Percentiles rank a stretch among this genome's conserved stretches.
phyloP scores from a whole-genome alignment of 92 coral and sea anemone genomes.

The Chrysogorgia sp. region DNA sequence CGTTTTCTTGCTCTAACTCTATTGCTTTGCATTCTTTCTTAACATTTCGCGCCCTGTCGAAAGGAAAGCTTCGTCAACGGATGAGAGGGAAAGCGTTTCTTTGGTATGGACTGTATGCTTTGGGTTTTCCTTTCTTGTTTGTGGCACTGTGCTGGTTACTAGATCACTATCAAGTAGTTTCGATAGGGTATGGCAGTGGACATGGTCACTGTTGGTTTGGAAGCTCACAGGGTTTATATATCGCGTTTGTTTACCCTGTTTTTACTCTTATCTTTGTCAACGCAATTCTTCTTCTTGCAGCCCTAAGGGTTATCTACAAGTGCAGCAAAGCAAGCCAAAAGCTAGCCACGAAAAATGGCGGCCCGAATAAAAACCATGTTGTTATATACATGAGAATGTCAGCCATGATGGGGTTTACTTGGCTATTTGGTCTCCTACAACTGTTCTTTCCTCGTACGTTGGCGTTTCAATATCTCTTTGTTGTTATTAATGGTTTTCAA shows the following conservation, averaged over 20 bases:
- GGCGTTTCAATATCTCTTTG: constrained; percentile 14
- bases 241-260: constrained; percentile 15
- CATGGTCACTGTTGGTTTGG: constrained; percentile 27
- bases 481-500: constrained; percentile 13
- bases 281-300: not conserved
- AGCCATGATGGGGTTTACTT: constrained; percentile 19
- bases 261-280: not conserved
- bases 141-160: constrained; percentile 1
- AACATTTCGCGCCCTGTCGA: constrained; percentile 9
- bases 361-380: not conserved
- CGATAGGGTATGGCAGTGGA: constrained; percentile 7
- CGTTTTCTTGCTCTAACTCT: constrained; percentile 3
- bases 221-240: not conserved
- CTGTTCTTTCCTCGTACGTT: not conserved
- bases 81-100: not conserved
- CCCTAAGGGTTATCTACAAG: not conserved
- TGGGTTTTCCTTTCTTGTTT: constrained; percentile 7
- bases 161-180: not conserved
- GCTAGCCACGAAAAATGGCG: not conserved
- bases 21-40: constrained; percentile 23
- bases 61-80: constrained; percentile 6
- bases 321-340: constrained; percentile 7
- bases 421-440: constrained; percentile 14
- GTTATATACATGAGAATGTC: constrained; percentile 22
- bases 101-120: not conserved